Evolutionary conservation across 2,113 vertebrate genomes (phyloP).

Genomic region (Galbula dea): DNA sequence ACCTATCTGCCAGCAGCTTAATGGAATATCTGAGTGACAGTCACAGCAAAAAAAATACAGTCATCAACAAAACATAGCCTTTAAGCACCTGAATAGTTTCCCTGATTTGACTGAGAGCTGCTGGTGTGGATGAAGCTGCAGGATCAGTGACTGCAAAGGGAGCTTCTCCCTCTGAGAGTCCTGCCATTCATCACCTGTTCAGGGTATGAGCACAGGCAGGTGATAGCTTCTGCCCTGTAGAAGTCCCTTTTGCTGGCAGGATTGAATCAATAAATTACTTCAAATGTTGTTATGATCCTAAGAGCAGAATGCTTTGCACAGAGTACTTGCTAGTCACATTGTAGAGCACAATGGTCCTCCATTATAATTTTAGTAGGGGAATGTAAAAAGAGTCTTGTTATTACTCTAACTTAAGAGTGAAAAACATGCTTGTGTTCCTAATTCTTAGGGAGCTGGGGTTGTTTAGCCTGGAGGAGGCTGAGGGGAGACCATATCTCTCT

Average conservation of each 20-base stretch:
- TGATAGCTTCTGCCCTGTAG: neutral
- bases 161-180: neutral
- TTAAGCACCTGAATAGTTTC: neutral
- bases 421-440: neutral
- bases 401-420: neutral
- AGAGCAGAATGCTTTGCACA: neutral
- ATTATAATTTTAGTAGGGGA: conserved; percentile 1
- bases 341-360: neutral
- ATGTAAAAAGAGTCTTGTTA: neutral
- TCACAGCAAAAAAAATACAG: neutral
- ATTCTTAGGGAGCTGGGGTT: too few relatives aligned
- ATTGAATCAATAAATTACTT: neutral
- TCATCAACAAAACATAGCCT: neutral
- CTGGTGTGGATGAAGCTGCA: neutral
- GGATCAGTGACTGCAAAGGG: neutral
- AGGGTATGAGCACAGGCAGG: neutral
- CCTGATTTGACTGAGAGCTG: neutral
- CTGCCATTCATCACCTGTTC: neutral
- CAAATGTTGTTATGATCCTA: neutral
- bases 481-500: too few relatives aligned
- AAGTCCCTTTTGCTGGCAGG: neutral
- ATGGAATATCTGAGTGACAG: neutral
- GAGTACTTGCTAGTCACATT: neutral
- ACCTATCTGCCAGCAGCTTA: neutral
- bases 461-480: too few relatives aligned